phyloP scores from a whole-genome alignment of 1,140 invertebrate genomes.

The Scylla paramamosain region DNA sequence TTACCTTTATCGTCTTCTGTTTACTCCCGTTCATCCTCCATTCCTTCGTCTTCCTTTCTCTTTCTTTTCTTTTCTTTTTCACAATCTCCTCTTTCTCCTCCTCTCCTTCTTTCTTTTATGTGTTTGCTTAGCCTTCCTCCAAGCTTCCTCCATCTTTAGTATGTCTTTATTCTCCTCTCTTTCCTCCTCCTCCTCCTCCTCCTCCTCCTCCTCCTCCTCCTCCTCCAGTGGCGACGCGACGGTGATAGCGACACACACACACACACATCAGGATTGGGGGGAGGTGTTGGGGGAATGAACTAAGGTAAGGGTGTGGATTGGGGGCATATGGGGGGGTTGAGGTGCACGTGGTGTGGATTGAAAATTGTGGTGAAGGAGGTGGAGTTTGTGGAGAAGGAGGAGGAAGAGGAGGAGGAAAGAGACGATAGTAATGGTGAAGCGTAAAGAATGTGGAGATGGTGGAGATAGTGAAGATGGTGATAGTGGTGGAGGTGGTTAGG shows the following conservation, averaged over 20 bases:
- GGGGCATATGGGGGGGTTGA: no score
- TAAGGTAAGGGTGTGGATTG: no score
- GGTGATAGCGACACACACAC: no score
- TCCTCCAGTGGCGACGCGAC: no score
- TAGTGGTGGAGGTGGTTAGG: conserved; percentile 1
- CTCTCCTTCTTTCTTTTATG: background rate
- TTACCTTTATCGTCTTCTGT: no score
- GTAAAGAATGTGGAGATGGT: background rate
- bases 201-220: background rate
- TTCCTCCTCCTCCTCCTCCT: background rate
- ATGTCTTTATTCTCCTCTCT: background rate
- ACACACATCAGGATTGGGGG: no score
- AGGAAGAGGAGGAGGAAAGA: background rate
- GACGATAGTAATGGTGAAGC: no score
- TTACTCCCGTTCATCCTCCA: background rate
- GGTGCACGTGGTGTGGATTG: no score
- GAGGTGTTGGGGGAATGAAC: no score
- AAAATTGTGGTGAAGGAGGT: no score
- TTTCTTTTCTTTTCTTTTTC: background rate
- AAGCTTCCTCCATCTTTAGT: background rate
- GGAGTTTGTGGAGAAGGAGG: background rate
- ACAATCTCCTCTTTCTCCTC: background rate
- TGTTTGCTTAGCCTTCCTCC: no score
- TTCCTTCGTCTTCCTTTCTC: background rate
- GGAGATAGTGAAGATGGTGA: background rate